A percentile compares a stretch with the other conserved stretches of the same genome.
These are phyloP conservation scores for Elmis aenea DNA, from an alignment of 2,888 invertebrate species.

Conservation along the genomic window DNA sequence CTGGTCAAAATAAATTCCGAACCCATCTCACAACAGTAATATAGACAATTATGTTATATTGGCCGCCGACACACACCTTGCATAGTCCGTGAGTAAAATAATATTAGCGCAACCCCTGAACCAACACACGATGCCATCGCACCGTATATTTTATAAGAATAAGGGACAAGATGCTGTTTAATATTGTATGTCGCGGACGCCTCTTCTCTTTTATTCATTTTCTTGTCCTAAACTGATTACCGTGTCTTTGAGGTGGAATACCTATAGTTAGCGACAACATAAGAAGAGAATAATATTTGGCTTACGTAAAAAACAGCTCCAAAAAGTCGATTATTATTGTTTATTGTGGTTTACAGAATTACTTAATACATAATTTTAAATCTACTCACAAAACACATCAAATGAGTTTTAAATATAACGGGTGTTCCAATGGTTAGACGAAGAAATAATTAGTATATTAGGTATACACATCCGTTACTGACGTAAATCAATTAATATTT, in stretches of 20 bases:
- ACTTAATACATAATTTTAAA: no score
- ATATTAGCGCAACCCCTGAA: slow-evolving; percentile 35
- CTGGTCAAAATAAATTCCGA: slow-evolving; percentile 37
- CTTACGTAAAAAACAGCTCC: no score
- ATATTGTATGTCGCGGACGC: slow-evolving; percentile 32
- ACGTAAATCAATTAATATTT: no score
- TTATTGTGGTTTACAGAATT: no score
- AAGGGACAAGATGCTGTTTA: slow-evolving; percentile 31
- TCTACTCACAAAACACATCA: no score
- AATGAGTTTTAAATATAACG: no score
- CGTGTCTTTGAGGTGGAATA: slow-evolving; percentile 30
- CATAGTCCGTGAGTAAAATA: slow-evolving; percentile 41
- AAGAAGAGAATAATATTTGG: neutral
- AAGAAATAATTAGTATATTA: no score
- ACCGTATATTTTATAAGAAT: slow-evolving; percentile 23
- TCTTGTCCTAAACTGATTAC: slow-evolving; percentile 37
- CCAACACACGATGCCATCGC: slow-evolving; percentile 21
- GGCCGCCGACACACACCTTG: slow-evolving; percentile 40
- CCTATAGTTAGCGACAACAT: slow-evolving; percentile 17
- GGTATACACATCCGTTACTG: no score
- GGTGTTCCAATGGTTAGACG: no score
- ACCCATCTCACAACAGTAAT: slow-evolving; percentile 36
- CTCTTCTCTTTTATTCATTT: slow-evolving; percentile 36
- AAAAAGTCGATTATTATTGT: no score
- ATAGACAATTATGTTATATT: slow-evolving; percentile 41